phyloP scores from a whole-genome alignment of 2,797 vertebrate species.

The Halcyon smyrnensis region DNA sequence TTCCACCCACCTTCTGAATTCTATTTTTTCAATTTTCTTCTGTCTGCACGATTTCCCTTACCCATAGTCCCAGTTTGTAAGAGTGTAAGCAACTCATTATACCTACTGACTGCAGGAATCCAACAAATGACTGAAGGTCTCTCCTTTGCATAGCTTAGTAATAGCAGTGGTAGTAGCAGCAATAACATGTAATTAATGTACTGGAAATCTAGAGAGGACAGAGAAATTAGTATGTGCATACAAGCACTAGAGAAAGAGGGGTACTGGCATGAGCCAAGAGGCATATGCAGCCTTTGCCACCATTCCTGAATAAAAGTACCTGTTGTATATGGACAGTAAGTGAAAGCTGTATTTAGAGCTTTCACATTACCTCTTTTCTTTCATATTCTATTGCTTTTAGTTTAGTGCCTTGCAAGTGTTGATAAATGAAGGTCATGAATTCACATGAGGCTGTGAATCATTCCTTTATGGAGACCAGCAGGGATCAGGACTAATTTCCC shows the following conservation, averaged over 20 bases:
- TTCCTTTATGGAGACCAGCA: neutral
- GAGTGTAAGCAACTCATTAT: neutral
- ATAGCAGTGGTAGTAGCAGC: conserved; percentile 22
- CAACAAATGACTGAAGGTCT: neutral
- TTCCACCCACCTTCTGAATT: neutral
- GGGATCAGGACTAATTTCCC: neutral
- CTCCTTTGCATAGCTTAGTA: conserved; percentile 14
- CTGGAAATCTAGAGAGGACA: conserved; percentile 21
- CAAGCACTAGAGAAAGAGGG: neutral
- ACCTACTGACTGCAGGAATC: neutral
- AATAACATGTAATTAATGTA: conserved; percentile 41
- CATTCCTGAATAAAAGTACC: neutral
- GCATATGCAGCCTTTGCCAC: neutral
- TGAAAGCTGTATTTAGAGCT: neutral
- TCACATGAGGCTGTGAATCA: neutral
- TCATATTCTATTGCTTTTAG: neutral
- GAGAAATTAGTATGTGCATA: conserved; percentile 19
- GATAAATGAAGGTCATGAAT: conserved; percentile 22
- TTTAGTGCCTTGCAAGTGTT: neutral
- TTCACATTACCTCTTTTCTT: neutral
- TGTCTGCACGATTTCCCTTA: neutral
- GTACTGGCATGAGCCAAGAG: neutral
- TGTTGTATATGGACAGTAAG: neutral
- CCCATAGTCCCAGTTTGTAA: neutral
- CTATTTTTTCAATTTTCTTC: neutral